A percentile compares a stretch with the other conserved stretches of the same genome.
phyloP scores from a whole-genome alignment of 2,888 invertebrate species.

The Andrena fulva region DNA sequence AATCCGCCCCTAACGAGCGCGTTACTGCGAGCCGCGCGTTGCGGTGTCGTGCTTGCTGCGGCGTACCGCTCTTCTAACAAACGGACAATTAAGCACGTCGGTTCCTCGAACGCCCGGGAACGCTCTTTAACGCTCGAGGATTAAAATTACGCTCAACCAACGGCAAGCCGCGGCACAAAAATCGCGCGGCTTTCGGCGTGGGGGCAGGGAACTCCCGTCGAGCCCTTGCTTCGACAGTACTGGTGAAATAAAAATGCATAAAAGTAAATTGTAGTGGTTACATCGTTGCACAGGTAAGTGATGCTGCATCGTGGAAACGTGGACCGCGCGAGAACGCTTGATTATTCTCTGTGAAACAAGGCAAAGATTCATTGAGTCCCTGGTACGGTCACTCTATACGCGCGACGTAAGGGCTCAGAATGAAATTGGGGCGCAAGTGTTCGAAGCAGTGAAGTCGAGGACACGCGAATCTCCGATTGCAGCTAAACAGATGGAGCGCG shows the following conservation, averaged over 20 bases:
- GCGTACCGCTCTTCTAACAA: constrained; percentile 44
- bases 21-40: constrained; percentile 31
- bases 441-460: not conserved
- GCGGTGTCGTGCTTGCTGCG: constrained; percentile 39
- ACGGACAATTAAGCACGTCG: constrained; percentile 52
- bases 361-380: no score
- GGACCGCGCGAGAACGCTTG: no score
- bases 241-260: not conserved
- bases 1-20: constrained; percentile 62
- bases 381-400: no score
- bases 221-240: not conserved
- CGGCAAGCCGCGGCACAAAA: constrained; percentile 4
- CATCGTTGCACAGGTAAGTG: no score
- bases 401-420: not conserved
- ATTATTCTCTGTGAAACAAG: no score
- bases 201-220: not conserved
- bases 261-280: no score
- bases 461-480: constrained; percentile 12
- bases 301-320: no score
- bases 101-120: constrained; percentile 13
- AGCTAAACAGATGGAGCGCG: constrained; percentile 13
- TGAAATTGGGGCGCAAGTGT: constrained; percentile 16
- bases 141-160: constrained; percentile 35
- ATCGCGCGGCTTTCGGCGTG: not conserved
- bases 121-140: constrained; percentile 33